Conservation (phyloP, 2,888 invertebrate species). For the Pyrocoelia pectoralis region DNA sequence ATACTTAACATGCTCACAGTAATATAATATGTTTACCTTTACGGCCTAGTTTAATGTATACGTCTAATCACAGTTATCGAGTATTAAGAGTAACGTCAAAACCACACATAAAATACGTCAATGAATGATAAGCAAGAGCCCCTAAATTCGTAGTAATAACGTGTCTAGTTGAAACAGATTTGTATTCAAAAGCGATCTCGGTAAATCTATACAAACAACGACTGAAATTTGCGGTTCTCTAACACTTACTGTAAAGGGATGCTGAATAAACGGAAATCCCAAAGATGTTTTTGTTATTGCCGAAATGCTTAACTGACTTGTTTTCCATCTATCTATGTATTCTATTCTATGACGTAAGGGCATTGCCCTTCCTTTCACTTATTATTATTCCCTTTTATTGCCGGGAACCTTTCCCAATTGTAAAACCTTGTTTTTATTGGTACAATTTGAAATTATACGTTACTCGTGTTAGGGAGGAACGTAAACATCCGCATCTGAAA, state of each 20-base stretch:
- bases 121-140: background rate
- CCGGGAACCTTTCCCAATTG: background rate
- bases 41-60: too few relatives aligned
- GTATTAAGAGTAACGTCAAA: background rate
- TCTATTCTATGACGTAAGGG: slow-evolving; percentile 20
- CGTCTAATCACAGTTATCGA: too few relatives aligned
- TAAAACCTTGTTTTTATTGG: slow-evolving; percentile 1
- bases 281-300: slow-evolving; percentile 28
- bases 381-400: background rate
- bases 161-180: background rate
- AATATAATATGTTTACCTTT: too few relatives aligned
- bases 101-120: background rate
- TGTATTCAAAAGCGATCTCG: background rate
- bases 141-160: background rate
- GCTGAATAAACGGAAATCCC: slow-evolving; percentile 12
- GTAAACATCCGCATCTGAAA: too few relatives aligned
- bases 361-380: slow-evolving; percentile 18
- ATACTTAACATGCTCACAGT: too few relatives aligned
- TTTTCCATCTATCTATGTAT: slow-evolving; percentile 21
- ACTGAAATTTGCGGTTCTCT: slow-evolving; percentile 12
- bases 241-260: background rate
- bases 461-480: too few relatives aligned
- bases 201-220: background rate
- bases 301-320: slow-evolving; percentile 26
- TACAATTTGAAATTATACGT: background rate